Conservation (phyloP, 2,888 invertebrate species). For the Drosophila multiciliata region DNA sequence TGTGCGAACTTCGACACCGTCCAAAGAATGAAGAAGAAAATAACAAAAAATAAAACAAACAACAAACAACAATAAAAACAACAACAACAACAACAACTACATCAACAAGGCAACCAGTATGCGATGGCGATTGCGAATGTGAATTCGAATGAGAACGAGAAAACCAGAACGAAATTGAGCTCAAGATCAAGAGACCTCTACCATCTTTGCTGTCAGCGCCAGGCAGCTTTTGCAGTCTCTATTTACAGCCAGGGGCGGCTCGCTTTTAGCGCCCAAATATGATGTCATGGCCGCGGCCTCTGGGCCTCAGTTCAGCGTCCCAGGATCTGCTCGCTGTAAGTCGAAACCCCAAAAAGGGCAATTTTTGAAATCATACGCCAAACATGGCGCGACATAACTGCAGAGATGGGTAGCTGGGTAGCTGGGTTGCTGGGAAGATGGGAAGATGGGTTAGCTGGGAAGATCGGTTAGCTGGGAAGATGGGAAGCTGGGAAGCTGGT, state of each 20-base stretch:
- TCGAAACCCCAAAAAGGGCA: conserved; percentile 82
- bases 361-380: conserved; percentile 83
- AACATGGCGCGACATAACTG: conserved; percentile 82
- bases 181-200: conserved; percentile 56
- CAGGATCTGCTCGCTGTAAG: conserved; percentile 61
- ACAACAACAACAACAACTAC: neutral
- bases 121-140: conserved; percentile 11
- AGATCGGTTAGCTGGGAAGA: conserved; percentile 10
- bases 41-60: neutral
- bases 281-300: conserved; percentile 77
- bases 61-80: neutral
- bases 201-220: conserved; percentile 65
- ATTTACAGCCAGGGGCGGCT: conserved; percentile 77
- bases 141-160: conserved; percentile 10
- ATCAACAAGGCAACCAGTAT: conserved; percentile 13
- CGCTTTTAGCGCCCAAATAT: conserved; percentile 83
- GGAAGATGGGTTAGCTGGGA: neutral
- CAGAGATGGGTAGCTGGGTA: conserved; percentile 37
- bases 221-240: conserved; percentile 77
- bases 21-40: conserved; percentile 35
- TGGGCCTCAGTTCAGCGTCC: conserved; percentile 16
- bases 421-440: neutral
- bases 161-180: conserved; percentile 38
- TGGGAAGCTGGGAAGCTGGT: neutral
- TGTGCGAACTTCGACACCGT: conserved; percentile 81